These are phyloP conservation scores for Halcyon senegalensis DNA, from an alignment of 2,113 vertebrate species.

Conservation along the genomic window DNA sequence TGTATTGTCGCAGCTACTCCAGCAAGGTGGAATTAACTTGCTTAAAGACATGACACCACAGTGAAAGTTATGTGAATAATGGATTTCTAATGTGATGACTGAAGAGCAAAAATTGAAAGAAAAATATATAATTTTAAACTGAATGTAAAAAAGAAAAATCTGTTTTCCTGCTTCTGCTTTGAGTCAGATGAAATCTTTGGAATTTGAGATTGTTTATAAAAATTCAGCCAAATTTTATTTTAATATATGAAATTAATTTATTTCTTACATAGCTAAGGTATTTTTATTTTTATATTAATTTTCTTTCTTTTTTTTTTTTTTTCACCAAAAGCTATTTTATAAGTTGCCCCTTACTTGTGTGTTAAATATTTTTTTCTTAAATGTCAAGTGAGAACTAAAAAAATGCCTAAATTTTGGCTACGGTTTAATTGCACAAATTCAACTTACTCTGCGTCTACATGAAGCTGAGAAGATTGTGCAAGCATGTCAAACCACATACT, in stretches of 20 bases:
- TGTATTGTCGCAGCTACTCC: not conserved
- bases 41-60: not conserved
- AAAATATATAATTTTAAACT: not conserved
- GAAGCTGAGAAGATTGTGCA: not conserved
- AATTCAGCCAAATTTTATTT: not conserved
- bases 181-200: not conserved
- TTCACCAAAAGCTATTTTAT: not conserved
- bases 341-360: not conserved
- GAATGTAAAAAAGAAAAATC: not conserved
- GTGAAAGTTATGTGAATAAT: not conserved
- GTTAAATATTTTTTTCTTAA: not conserved
- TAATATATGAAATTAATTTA: not conserved
- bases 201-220: not conserved
- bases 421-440: not conserved
- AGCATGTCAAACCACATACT: not conserved
- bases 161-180: accelerated
- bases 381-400: not conserved
- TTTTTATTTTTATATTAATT: not conserved
- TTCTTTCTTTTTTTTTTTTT: not conserved
- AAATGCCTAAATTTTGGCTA: not conserved
- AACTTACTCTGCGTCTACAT: not conserved
- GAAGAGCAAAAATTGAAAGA: not conserved
- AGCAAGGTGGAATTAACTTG: not conserved
- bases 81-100: not conserved
- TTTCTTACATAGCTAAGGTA: not conserved